Evolutionary conservation across 2,888 invertebrate species (phyloP).

Genomic region (Peribatodes rhomboidaria): DNA sequence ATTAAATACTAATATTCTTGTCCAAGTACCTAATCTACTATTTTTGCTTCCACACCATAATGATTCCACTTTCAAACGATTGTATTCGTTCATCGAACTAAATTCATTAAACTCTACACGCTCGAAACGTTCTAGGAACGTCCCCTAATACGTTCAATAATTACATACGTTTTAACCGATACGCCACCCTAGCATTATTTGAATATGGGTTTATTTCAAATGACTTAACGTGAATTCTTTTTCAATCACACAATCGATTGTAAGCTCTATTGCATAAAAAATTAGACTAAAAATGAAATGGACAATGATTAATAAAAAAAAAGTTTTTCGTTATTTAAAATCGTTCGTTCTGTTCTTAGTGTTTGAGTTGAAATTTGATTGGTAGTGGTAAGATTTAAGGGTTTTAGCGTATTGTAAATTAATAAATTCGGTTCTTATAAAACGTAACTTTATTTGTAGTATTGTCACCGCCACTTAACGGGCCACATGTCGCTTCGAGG

Average conservation of each 20-base stretch:
- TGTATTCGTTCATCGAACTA: slow-evolving; percentile 69
- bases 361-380: slow-evolving; percentile 38
- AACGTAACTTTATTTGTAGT: slow-evolving; percentile 83
- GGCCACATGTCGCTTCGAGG: slow-evolving; percentile 85
- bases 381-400: slow-evolving; percentile 48
- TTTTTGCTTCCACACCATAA: slow-evolving; percentile 19
- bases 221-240: slow-evolving; percentile 65
- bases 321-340: slow-evolving; percentile 33
- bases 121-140: slow-evolving; percentile 71
- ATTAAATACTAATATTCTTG: too few relatives aligned
- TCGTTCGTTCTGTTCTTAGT: slow-evolving; percentile 26
- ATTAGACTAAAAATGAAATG: slow-evolving; percentile 21
- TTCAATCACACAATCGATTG: slow-evolving; percentile 15
- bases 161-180: slow-evolving; percentile 84
- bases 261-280: slow-evolving; percentile 8
- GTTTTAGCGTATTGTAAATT: slow-evolving; percentile 62
- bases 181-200: slow-evolving; percentile 77
- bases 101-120: slow-evolving; percentile 81
- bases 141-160: slow-evolving; percentile 74
- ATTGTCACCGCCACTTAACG: slow-evolving; percentile 85
- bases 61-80: slow-evolving; percentile 56
- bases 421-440: slow-evolving; percentile 77
- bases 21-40: not conserved
- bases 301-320: not conserved
- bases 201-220: slow-evolving; percentile 83